Percentiles rank a stretch among this genome's conserved stretches.
These are phyloP conservation scores for Rhagoletis zephyria DNA, from an alignment of 1,140 invertebrate species.

Conservation along the genomic window DNA sequence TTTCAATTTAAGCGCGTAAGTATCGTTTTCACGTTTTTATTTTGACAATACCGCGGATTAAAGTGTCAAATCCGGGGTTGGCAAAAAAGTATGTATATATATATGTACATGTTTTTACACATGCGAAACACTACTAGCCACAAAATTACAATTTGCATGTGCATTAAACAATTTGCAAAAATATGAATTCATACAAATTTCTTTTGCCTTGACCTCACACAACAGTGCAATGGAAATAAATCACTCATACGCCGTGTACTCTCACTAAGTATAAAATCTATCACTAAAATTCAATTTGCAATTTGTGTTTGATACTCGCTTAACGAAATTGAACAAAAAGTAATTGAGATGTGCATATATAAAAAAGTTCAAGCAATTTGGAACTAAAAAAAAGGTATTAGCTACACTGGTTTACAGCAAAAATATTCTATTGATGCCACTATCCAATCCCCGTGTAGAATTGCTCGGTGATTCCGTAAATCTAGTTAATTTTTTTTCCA, in stretches of 20 bases:
- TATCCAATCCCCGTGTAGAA: too few relatives aligned
- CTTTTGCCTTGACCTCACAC: background rate
- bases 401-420: too few relatives aligned
- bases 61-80: background rate
- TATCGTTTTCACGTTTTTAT: too few relatives aligned
- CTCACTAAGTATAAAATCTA: background rate
- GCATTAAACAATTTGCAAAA: slow-evolving; percentile 5
- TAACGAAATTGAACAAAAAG: too few relatives aligned
- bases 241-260: background rate
- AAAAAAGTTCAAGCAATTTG: too few relatives aligned
- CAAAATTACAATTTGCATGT: slow-evolving; percentile 22
- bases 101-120: background rate
- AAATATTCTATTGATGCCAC: too few relatives aligned
- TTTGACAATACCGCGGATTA: background rate
- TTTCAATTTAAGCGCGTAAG: background rate
- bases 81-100: too few relatives aligned
- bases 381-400: too few relatives aligned
- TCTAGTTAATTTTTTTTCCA: too few relatives aligned
- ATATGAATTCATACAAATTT: background rate
- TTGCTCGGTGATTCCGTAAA: too few relatives aligned
- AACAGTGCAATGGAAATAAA: background rate
- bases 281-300: background rate
- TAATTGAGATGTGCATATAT: too few relatives aligned
- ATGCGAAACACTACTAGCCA: background rate
- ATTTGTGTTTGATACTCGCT: too few relatives aligned